Evolutionary conservation across 2,888 invertebrate species (phyloP).

Genomic region (Pristionchus japonicus): DNA sequence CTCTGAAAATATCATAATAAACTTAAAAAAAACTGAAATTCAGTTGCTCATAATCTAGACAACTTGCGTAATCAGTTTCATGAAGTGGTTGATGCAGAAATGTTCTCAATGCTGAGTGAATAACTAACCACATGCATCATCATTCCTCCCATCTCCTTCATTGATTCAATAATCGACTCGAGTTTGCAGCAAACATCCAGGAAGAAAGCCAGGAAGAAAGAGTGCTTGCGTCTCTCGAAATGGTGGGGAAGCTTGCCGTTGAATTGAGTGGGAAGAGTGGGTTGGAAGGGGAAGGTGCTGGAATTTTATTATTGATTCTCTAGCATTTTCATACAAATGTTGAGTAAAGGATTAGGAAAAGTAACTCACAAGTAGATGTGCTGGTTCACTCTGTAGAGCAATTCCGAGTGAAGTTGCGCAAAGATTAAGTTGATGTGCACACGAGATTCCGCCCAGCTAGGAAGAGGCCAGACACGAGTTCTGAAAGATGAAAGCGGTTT

Average conservation of each 20-base stretch:
- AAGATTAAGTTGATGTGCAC: not conserved
- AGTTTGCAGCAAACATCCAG: not conserved
- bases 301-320: too few species aligned
- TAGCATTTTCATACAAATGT: too few species aligned
- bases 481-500: not conserved
- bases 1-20: too few species aligned
- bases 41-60: too few species aligned
- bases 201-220: not conserved
- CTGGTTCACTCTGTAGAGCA: not conserved
- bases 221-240: not conserved
- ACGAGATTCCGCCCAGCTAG: not conserved
- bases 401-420: not conserved
- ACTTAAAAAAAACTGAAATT: too few species aligned
- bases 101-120: too few species aligned
- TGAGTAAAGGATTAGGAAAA: too few species aligned
- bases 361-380: not conserved
- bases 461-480: not conserved
- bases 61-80: too few species aligned
- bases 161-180: too few species aligned
- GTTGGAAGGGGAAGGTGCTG: not conserved
- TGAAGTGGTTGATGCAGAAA: too few species aligned
- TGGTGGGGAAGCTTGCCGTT: not conserved
- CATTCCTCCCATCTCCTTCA: too few species aligned
- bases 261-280: not conserved
- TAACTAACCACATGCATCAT: too few species aligned